Evolutionary conservation across 2,888 invertebrate genomes (phyloP), one percentile per base, ranked within the genome.

Genomic region (Antheraea assamensis): DNA sequence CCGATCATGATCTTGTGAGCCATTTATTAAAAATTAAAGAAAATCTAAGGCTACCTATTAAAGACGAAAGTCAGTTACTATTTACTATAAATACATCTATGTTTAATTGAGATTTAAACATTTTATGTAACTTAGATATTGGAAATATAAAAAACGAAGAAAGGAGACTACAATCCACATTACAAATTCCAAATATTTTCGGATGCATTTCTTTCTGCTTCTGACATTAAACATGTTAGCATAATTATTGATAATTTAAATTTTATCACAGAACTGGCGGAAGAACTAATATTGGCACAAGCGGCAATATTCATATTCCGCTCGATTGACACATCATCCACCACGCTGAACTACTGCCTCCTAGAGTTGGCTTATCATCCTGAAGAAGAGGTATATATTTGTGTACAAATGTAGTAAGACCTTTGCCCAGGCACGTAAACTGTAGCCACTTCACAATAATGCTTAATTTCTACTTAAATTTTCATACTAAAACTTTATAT

Each of bases 211-310:
- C 24, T 24, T 3, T n/a, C n/a, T n/a, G 24, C 58, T 58, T 58
- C 24, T 58, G n/a, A 2, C 1, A 10, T 31, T n/a, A 19, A 19
- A 27, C 49, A 15, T 52, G 17, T 19, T 19, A 30, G 47, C 15
- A n/a, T 72, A 42, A 42, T 42, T 42, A n/a, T n/a, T n/a, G n/a
- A n/a, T n/a, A n/a, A 42, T 2, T 42, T 3, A 42, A 42, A 42
- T 71, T 71, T 75, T 77, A 73, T 80, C 84, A 70, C 75, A 91
- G 91, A 88, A 74, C 77, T 88, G 27, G 88, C 89, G 24, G 91
- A 92, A 73, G 82, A 92, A 74, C 77, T 92, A 70, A 91, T 92
- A 90, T 66, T 92, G 77, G 92, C 92, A 5, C 92, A 92, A 78
- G 92, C 81, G 2, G 91, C 90, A 2, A 84, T 92, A 3, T 92